These are phyloP conservation scores for Sesia apiformis DNA, from an alignment of 2,888 invertebrate species.

Conservation along the genomic window DNA sequence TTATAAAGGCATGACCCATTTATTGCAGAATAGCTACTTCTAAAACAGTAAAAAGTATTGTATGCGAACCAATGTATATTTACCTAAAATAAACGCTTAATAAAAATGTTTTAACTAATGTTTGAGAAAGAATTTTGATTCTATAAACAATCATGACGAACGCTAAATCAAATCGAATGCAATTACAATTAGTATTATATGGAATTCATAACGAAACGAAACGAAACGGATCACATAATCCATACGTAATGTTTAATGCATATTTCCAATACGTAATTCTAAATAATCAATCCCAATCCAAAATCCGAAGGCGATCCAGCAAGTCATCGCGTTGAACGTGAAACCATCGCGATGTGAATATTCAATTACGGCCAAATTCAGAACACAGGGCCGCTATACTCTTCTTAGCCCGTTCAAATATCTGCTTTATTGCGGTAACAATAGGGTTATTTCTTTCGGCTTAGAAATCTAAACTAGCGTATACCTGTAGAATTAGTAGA, in stretches of 20 bases:
- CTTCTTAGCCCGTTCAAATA: conserved; percentile 12
- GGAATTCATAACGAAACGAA: background rate
- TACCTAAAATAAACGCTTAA: too few species aligned
- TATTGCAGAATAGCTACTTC: too few species aligned
- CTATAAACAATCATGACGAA: too few species aligned
- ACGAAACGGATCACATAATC: background rate
- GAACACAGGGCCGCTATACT: conserved; percentile 15
- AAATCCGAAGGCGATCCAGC: conserved; percentile 7
- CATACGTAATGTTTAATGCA: background rate
- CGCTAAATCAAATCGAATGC: too few species aligned
- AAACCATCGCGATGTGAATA: conserved; percentile 48
- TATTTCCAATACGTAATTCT: background rate
- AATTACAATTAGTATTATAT: too few species aligned
- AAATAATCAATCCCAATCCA: background rate
- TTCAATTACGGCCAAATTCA: conserved; percentile 45
- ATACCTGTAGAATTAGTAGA: conserved; percentile 25
- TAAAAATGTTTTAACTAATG: too few species aligned
- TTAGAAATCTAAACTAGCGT: conserved; percentile 1
- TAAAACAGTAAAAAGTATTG: too few species aligned
- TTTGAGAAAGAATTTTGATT: too few species aligned
- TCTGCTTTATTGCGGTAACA: conserved; percentile 16
- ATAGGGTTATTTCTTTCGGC: conserved; percentile 8
- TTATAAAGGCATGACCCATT: too few species aligned
- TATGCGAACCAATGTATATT: too few species aligned
- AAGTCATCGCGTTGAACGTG: conserved; percentile 38